Base-by-base conservation (phyloP, 1,140 invertebrate genomes). In the Leptinotarsa defecta region DNA sequence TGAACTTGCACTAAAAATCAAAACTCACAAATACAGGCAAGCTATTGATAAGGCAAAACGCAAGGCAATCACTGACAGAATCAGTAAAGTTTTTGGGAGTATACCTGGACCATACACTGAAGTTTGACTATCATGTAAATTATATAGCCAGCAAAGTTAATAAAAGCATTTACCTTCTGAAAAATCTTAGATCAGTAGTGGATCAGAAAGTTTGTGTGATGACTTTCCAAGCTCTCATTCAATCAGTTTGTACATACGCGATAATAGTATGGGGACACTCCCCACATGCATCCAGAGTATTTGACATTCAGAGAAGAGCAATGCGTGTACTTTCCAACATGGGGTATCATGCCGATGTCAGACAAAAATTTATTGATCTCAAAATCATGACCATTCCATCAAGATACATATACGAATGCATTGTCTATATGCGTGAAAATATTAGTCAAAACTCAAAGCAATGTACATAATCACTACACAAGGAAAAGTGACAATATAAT, bases 311-410 rank as follows among this genome's bases (percentile, higher is more conserved):
- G 20, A 22, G 20, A 22, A 24, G 22, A 24, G 22, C 22, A 24
- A 24, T 24, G 22, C 22, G 22, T 24, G 22, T 24, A 24, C 22
- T 24, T 24, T 24, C 5, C 22, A 6, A 64, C 19, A 0, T 64
- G 63, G 63, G 63, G 63, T 64, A 64, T 64, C 63, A 4, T 17
- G 63, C 63, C 19, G 63, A 64, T 64, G 63, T 64, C n/a, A 64
- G 63, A 64, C 63, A 64, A 64, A 64, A 64, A 64, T 64, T 64
- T 64, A 64, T 64, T 24, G 63, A 64, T 22, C 22, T 64, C 19
- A 64, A 64, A 19, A 64, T 64, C 49, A 15, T 52, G 49, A 64
- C 63, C 63, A 64, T 64, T 13, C 63, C 63, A 64, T 64, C 63
- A 64, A 64, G 63, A 19, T 52, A 52, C 49, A 52, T 52, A 52